Percentiles rank a stretch among this genome's conserved stretches.
Evolutionary conservation across 2,888 invertebrate genomes (phyloP).

Genomic region (Mythimna ferrago): DNA sequence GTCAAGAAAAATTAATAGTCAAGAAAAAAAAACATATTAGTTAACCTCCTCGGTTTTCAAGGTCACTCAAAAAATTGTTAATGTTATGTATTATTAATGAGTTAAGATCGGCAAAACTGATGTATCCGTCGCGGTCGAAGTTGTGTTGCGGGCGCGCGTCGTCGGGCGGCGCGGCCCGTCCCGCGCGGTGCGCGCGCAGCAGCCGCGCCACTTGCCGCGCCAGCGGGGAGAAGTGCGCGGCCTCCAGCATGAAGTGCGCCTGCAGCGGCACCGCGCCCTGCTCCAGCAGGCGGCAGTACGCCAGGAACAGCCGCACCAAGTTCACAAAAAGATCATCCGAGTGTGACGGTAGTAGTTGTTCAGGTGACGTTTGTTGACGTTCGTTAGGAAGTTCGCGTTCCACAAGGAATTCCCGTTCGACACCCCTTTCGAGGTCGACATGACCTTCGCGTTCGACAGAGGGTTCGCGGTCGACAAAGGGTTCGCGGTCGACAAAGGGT

Average conservation of each 20-base stretch:
- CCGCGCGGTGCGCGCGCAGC: not conserved
- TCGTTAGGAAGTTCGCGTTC: not conserved
- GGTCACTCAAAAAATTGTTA: conserved; percentile 9
- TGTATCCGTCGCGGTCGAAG: not conserved
- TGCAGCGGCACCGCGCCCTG: not conserved
- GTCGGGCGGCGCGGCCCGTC: not conserved
- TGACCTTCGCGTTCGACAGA: not conserved
- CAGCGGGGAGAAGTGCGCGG: not conserved
- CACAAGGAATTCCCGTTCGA: not conserved
- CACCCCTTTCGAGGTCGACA: not conserved
- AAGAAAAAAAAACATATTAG: not conserved
- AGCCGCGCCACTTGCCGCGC: not conserved
- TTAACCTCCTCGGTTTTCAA: conserved; percentile 3
- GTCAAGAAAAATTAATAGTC: too few species aligned
- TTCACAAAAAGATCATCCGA: conserved; percentile 7
- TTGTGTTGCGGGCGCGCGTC: conserved; percentile 1
- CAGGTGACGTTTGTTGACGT: not conserved
- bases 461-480: not conserved
- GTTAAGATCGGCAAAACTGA: not conserved
- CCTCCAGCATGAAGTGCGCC: not conserved
- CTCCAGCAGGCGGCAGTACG: not conserved
- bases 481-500: too few species aligned
- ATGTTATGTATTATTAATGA: conserved; percentile 11
- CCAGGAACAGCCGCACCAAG: not conserved
- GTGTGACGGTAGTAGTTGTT: not conserved